These are phyloP conservation scores for Eurytoma adleriae DNA, from an alignment of 2,888 invertebrate genomes.

Conservation along the genomic window DNA sequence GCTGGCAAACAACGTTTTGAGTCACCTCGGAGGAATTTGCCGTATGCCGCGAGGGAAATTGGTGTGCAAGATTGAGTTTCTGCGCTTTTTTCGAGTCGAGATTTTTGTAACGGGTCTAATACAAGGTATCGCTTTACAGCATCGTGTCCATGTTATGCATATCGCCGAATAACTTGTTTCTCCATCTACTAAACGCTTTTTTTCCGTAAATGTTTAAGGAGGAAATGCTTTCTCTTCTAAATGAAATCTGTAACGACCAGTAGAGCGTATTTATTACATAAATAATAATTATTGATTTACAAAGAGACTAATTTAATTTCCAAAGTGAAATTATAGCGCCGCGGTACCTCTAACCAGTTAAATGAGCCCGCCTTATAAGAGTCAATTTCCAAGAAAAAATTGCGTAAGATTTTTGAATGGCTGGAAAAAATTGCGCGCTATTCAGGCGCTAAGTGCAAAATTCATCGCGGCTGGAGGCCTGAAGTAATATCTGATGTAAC, in stretches of 20 bases:
- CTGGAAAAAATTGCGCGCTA: background rate
- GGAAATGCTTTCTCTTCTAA: constrained; percentile 24
- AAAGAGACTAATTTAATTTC: background rate
- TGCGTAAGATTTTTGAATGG: constrained; percentile 11
- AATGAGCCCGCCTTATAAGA: too few relatives aligned
- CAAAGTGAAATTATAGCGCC: background rate
- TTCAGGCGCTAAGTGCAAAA: background rate
- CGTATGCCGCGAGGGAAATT: too few relatives aligned
- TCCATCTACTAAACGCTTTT: too few relatives aligned
- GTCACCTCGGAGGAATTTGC: too few relatives aligned
- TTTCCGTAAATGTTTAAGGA: background rate
- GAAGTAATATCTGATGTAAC: constrained; percentile 51
- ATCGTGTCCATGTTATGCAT: background rate
- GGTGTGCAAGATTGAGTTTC: too few relatives aligned
- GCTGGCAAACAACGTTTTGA: too few relatives aligned
- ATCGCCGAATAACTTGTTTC: background rate
- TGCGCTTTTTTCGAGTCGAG: too few relatives aligned
- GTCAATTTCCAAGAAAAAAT: background rate
- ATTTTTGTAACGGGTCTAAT: too few relatives aligned
- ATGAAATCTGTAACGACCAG: constrained; percentile 15
- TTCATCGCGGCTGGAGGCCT: background rate
- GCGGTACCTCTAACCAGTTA: background rate
- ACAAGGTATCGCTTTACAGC: background rate
- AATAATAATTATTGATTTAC: background rate
- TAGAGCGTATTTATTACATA: background rate